phyloP scores from a whole-genome alignment of 2,113 vertebrate genomes.

The Myiozetetes cayanensis region DNA sequence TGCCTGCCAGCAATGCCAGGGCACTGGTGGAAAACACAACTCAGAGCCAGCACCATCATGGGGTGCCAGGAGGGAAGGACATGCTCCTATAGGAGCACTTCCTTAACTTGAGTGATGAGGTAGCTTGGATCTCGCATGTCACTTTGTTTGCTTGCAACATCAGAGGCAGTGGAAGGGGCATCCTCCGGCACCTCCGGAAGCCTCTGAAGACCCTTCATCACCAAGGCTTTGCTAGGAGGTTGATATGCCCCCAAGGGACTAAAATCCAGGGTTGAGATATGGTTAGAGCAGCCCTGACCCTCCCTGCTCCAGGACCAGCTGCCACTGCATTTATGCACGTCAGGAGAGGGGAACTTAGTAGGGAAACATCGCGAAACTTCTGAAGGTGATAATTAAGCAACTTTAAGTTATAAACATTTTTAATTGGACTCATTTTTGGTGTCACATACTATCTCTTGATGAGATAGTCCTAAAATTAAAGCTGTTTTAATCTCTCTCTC shows the following conservation, averaged over 20 bases:
- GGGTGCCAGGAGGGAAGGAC: neutral
- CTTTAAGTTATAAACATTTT: conserved; percentile 15
- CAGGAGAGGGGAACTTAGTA: neutral
- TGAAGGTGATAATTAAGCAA: conserved; percentile 43
- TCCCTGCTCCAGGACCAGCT: neutral
- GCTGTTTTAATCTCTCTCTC: conserved; percentile 23
- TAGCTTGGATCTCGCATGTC: neutral
- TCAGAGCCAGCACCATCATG: neutral
- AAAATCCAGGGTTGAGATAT: neutral
- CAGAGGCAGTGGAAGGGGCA: neutral
- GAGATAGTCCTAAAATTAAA: conserved; percentile 51
- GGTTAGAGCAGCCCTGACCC: neutral
- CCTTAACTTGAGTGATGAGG: neutral
- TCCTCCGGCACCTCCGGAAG: neutral
- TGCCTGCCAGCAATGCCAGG: neutral
- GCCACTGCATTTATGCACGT: fast-evolving
- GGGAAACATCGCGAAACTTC: neutral
- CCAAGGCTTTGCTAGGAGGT: neutral
- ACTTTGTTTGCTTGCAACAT: fast-evolving
- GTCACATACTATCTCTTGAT: conserved; percentile 28
- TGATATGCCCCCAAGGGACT: neutral
- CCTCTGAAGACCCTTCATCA: neutral
- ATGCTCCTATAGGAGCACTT: fast-evolving
- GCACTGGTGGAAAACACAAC: neutral
- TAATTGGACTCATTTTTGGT: conserved; percentile 45